Evolutionary conservation across 2,113 vertebrate genomes (phyloP), one percentile per base, ranked within the genome.

Genomic region (Pluvialis apricaria): DNA sequence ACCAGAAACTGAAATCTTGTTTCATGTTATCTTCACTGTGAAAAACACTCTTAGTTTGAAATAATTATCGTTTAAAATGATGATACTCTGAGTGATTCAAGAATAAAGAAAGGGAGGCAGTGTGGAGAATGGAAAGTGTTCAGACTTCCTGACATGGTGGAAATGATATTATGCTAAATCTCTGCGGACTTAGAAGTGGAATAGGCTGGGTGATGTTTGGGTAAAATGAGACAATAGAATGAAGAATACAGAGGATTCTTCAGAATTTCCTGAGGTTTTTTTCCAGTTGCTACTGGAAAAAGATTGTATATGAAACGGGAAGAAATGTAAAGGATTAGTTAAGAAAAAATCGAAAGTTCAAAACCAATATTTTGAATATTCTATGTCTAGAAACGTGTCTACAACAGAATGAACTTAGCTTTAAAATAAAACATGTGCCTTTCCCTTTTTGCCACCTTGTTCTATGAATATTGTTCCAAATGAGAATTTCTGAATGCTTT

Each of bases 131-230:
- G 22, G n/a, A 69, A 62, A 21, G 13, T 87, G 25, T 3, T 79
- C 21, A 3, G 20, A 7, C 8, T 62, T 78, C 12, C 45, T 90
- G 45, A 55, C 0, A 0, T 25, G 5, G 42, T 78, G 4, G 40
- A 60, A 85, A n/a, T 65, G 18, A 51, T 34, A 47, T 47, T 61
- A n/a, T 69, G 19, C 29, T 51, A 47, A 28, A 31, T 77, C n/a
- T 84, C 34, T 87, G 49, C 65, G 61, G 13, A 38, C 1, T 51
- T 55, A 28, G 10, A 57, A 57, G 31, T 69, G 42, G 24, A 76
- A 31, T 45, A 60, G 31, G 1, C 10, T 86, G 18, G 8, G 31
- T 72, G 16, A 4, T 76, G 11, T 64, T 76, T 60, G 24, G 29
- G 44, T 38, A 38, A 89, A 81, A 69, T 32, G 26, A 69, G 26